These are phyloP conservation scores for Meriones unguiculatus DNA, from an alignment of 2,113 vertebrate species.

Conservation along the genomic window DNA sequence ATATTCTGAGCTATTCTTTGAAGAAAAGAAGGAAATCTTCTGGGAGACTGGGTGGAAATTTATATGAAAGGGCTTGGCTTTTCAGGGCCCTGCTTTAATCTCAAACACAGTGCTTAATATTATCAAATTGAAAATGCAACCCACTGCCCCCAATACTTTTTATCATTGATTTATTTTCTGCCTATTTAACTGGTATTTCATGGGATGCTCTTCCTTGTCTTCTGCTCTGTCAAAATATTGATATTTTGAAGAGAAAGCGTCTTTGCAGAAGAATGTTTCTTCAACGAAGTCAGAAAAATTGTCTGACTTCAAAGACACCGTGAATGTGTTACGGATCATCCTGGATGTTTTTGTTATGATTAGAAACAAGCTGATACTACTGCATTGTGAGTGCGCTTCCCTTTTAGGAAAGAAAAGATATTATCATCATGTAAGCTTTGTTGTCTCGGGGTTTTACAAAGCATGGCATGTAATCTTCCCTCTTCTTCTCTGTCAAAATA, in stretches of 20 bases:
- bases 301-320: constrained; percentile 75
- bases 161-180: constrained; percentile 53
- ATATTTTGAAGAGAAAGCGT: constrained; percentile 65
- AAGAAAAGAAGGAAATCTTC: constrained; percentile 79
- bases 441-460: constrained; percentile 84
- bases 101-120: constrained; percentile 74
- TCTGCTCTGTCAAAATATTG: constrained; percentile 77
- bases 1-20: constrained; percentile 79
- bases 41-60: constrained; percentile 74
- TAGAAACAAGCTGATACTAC: constrained; percentile 76
- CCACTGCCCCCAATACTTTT: constrained; percentile 53
- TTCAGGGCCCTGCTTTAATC: constrained; percentile 67
- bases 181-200: constrained; percentile 68
- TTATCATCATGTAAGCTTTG: constrained; percentile 85
- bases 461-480: constrained; percentile 86
- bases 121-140: constrained; percentile 68
- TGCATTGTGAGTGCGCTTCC: constrained; percentile 79
- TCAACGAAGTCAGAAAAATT: constrained; percentile 78
- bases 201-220: constrained; percentile 72
- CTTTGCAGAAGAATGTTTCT: constrained; percentile 75
- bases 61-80: constrained; percentile 77
- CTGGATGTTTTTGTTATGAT: constrained; percentile 81
- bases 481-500: constrained; percentile 87
- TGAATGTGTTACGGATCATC: constrained; percentile 71
- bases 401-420: constrained; percentile 83